Percentiles rank a stretch among this genome's conserved stretches.
Conservation (phyloP, 2,113 vertebrate species). For the Climacteris rufus region DNA sequence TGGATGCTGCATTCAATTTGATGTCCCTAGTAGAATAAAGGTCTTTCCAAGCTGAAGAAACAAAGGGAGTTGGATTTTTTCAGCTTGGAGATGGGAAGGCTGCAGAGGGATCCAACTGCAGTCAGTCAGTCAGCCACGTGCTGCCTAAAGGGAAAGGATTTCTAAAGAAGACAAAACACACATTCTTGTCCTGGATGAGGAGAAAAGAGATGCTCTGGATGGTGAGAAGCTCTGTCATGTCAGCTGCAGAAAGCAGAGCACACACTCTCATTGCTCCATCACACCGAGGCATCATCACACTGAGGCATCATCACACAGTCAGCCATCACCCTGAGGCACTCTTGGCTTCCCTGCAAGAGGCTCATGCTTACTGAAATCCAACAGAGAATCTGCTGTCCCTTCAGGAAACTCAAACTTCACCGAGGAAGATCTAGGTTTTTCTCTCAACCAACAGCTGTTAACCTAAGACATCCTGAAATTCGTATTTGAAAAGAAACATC, state of each 20-base stretch:
- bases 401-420: not conserved
- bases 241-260: not conserved
- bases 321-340: not conserved
- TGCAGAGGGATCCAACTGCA: not conserved
- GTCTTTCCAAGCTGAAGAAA: not conserved
- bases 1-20: not conserved
- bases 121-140: fast-evolving
- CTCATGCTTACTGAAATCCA: not conserved
- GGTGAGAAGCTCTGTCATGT: not conserved
- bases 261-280: not conserved
- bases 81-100: not conserved
- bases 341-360: not conserved
- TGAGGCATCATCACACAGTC: no score
- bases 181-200: not conserved
- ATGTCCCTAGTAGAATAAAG: not conserved
- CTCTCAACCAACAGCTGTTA: not conserved
- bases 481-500: not conserved
- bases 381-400: not conserved
- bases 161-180: not conserved
- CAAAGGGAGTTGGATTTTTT: not conserved
- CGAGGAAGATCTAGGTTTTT: not conserved
- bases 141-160: not conserved
- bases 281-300: no score
- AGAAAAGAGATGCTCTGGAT: not conserved
- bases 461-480: not conserved